Base-by-base conservation (phyloP, 2,888 invertebrate species). In the Leptopterna dolabrata region DNA sequence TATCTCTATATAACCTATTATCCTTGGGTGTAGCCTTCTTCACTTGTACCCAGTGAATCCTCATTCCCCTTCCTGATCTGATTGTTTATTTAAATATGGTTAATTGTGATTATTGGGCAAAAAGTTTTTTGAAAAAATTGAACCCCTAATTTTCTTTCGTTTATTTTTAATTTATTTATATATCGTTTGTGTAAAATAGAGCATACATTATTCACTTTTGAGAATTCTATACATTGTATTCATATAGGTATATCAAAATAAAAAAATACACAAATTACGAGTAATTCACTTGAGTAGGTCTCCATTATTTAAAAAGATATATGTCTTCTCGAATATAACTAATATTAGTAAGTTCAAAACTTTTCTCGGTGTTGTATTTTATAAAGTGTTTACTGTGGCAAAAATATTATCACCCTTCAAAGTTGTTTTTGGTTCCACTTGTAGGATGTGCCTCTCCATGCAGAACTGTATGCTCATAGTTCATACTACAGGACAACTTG, bases 321-420 rank as follows among this genome's bases (percentile, higher is more conserved):
- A 86, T 87, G 88, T 87, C 88, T 88, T 88, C 88, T 88, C 76
- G 78, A 81, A 76, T 87, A 87, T 87, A 78, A 84, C 45, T 78
- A 87, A 87, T 82, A 85, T 88, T 87, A 86, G 87, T 87, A 86
- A 88, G 80, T 78, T 85, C 86, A 89, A 88, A 86, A 86, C 84
- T 88, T 85, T 86, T 85, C 85, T 89, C 81, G 89, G 89, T 89
- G 89, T 89, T 88, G 88, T 89, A 89, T 89, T 88, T 88, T 87
- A 87, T 88, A 86, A 88, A 88, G 86, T 82, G 87, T 87, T 87
- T 87, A 87, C 87, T 87, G 87, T 87, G 87, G 87, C 73, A 78
- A 70, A 85, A 86, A 55, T 86, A 45, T 87, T 80, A 19, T n/a
- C 41, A 85, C 51, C 47, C 30, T 76, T 76, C 51, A 24, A 73